Base-by-base conservation (phyloP, 1,140 invertebrate species). In the Trichomalopsis sarcophagae region DNA sequence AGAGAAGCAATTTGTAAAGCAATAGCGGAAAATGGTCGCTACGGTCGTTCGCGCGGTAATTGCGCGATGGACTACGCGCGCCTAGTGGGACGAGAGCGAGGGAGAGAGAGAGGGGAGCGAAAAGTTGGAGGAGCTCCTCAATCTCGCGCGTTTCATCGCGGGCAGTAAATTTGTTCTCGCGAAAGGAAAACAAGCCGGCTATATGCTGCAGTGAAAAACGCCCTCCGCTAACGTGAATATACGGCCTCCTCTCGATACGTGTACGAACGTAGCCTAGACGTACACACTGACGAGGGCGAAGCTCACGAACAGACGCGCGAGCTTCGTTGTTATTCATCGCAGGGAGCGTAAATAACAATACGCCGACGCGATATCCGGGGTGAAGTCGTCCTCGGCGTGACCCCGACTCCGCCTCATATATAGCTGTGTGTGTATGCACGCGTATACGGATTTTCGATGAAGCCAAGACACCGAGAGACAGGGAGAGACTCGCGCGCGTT, bases 271-370 rank as follows among this genome's bases (percentile, higher is more conserved):
- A 68, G 62, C 62, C 62, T 68, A 68, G n/a, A 50, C 47, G 10
- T 50, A 50, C 14, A 50, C 14, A 27, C 30, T 33, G 68, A 71
- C 68, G 27, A 33, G 17, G 17, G 68, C 30, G 27, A 33, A 17
- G 27, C 10, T 27, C 27, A 27, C 23, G 68, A 33, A 71, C 30
- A 71, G 17, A 30, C 23, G 68, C 27, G 68, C 23, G 17, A 21
- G 17, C 84, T 89, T 88, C 89, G 89, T 90, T 89, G 88, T 87
- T 89, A 90, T 90, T 90, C 88, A 89, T 89, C 82, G 87, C 80
- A 55, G 75, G 81, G 80, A 71, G n/a, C 85, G 88, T 89, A 88
- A 89, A 89, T 88, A 87, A 90, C 87, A 84, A 86, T 82, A 77
- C 78, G 74, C 82, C 74, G 62, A 62, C 75, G 85, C 84, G 85